Evolutionary conservation across 2,888 invertebrate species (phyloP).

Genomic region (Heteromyza rotundicornis): DNA sequence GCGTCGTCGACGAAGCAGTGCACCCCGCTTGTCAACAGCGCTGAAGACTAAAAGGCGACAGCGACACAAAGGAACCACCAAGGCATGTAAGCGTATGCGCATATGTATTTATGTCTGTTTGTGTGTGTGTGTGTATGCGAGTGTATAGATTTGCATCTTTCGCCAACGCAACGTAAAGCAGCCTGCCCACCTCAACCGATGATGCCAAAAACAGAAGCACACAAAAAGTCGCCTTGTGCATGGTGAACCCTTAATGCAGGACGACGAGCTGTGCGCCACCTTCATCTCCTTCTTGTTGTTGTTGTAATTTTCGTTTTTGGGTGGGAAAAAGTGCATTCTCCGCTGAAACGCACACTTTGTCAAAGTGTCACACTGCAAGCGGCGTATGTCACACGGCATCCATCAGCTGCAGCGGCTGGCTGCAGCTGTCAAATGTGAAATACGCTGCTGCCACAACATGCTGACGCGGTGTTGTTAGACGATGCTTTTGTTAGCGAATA

Average conservation of each 20-base stretch:
- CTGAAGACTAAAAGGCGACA: slow-evolving; percentile 51
- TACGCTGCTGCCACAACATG: slow-evolving; percentile 27
- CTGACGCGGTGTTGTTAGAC: slow-evolving; percentile 31
- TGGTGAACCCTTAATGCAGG: not conserved
- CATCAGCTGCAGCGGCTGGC: slow-evolving; percentile 16
- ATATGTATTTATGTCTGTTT: not conserved
- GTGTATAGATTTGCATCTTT: not conserved
- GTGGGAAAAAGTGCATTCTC: slow-evolving; percentile 19
- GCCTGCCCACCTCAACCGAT: not conserved
- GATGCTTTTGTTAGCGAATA: not conserved
- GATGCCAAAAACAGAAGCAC: too few relatives aligned
- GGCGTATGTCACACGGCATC: slow-evolving; percentile 9
- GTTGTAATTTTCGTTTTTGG: not conserved
- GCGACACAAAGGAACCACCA: slow-evolving; percentile 42
- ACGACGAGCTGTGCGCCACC: not conserved
- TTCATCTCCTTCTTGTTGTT: not conserved
- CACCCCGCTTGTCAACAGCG: slow-evolving; percentile 10
- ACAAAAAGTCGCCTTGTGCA: too few relatives aligned
- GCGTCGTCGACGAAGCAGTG: not conserved
- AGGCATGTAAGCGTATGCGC: slow-evolving; percentile 5
- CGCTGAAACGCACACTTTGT: slow-evolving; percentile 26
- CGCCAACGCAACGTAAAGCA: not conserved
- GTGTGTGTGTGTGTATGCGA: not conserved
- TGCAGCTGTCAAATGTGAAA: slow-evolving; percentile 17
- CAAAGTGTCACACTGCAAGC: slow-evolving; percentile 24